These are phyloP conservation scores for Ispidina lecontei DNA, from an alignment of 2,797 vertebrate species.

Conservation along the genomic window DNA sequence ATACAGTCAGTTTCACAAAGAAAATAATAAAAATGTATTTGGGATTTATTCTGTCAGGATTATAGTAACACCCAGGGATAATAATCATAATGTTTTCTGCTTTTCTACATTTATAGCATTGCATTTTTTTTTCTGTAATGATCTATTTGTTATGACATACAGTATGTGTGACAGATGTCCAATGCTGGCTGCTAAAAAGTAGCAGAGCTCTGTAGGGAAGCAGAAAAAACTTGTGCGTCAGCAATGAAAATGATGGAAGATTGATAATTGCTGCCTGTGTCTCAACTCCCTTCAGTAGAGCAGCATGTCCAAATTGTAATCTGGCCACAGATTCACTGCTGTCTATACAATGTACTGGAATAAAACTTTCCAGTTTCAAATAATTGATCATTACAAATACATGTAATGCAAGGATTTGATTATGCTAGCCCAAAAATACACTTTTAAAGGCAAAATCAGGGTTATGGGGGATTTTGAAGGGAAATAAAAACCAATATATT, in stretches of 20 bases:
- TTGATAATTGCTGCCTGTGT: slow-evolving; percentile 22
- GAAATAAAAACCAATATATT: background rate
- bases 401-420: background rate
- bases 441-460: slow-evolving; percentile 4
- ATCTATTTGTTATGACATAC: slow-evolving; percentile 77
- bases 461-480: background rate
- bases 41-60: slow-evolving; percentile 55
- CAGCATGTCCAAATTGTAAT: background rate
- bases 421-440: background rate
- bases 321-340: background rate
- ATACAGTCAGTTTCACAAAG: slow-evolving; percentile 38
- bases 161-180: slow-evolving; percentile 74
- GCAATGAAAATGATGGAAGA: slow-evolving; percentile 53
- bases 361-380: background rate
- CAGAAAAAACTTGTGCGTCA: slow-evolving; percentile 60
- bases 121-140: slow-evolving; percentile 49
- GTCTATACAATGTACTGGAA: background rate
- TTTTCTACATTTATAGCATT: slow-evolving; percentile 54
- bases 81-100: slow-evolving; percentile 49
- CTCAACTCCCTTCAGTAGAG: background rate
- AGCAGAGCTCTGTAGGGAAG: slow-evolving; percentile 63
- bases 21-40: slow-evolving; percentile 62
- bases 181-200: slow-evolving; percentile 71
- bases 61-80: slow-evolving; percentile 43
- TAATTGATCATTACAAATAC: background rate